phyloP scores from a whole-genome alignment of 2,113 vertebrate genomes.

The Sarotherodon lohbergeri region DNA sequence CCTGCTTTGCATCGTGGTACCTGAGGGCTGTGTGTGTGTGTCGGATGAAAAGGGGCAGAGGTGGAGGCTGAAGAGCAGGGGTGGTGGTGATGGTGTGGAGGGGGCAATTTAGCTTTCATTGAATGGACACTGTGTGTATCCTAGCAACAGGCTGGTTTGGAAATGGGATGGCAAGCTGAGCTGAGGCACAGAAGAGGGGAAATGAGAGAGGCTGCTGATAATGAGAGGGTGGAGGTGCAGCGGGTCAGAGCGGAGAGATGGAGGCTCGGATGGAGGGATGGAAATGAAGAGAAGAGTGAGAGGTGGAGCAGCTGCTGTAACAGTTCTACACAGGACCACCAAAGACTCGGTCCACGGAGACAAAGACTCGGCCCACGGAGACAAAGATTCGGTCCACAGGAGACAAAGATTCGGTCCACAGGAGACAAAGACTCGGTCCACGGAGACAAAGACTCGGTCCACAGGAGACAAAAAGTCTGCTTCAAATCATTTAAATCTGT shows the following conservation, averaged over 20 bases:
- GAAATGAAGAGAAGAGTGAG: neutral
- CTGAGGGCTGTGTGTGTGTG: neutral
- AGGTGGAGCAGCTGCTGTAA: neutral
- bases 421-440: too few relatives aligned
- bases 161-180: constrained; percentile 38
- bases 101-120: constrained; percentile 32
- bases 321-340: neutral
- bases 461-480: neutral
- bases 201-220: neutral
- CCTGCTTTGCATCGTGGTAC: neutral
- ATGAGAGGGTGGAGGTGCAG: constrained; percentile 14
- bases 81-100: neutral
- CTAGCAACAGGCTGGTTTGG: constrained; percentile 63
- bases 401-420: rapidly evolving
- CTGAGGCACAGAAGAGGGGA: constrained; percentile 25
- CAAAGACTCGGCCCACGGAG: rapidly evolving
- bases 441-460: too few relatives aligned
- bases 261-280: neutral
- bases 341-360: rapidly evolving
- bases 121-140: constrained; percentile 65
- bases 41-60: neutral
- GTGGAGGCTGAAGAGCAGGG: neutral
- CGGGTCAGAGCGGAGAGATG: neutral
- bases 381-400: too few relatives aligned
- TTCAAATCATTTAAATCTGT: too few relatives aligned